A percentile compares a stretch with the other conserved stretches of the same genome.
Conservation (phyloP, 2,113 vertebrate species). For the Pollimyrus isidori region DNA sequence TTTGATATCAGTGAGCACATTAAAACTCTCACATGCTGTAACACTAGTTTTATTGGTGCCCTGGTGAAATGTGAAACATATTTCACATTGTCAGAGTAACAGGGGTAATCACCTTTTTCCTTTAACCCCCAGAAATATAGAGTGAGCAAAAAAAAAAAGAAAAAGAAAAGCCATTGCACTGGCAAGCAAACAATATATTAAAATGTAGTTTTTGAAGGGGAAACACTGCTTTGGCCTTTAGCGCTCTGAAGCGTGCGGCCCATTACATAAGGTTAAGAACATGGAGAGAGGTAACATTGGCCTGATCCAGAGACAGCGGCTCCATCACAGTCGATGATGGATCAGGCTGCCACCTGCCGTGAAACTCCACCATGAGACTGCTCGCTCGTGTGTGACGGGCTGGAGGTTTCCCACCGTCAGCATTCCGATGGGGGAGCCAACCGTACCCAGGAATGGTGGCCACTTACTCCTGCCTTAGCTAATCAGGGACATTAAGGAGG, state of each 20-base stretch:
- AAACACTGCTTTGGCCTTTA: not conserved
- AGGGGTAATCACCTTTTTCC: not conserved
- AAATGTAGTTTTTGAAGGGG: not conserved
- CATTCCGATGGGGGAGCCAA: not conserved
- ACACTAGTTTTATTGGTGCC: not conserved
- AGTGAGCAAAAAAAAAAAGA: not conserved
- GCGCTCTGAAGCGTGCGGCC: not conserved
- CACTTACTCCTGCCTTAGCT: not conserved
- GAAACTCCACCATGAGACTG: not conserved
- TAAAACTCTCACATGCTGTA: not conserved
- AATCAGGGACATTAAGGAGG: not conserved
- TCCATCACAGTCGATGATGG: not conserved
- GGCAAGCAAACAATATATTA: not conserved
- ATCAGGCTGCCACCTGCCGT: not conserved
- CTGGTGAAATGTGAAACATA: not conserved
- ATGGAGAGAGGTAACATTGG: not conserved
- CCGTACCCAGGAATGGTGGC: not conserved
- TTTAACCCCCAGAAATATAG: not conserved
- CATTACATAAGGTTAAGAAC: conserved; percentile 1
- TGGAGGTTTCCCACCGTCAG: not conserved
- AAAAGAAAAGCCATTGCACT: not conserved
- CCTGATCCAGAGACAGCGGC: not conserved
- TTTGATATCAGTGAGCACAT: not conserved
- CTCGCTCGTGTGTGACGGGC: not conserved
- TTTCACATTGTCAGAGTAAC: not conserved